Conservation (phyloP, 1,140 invertebrate species). For the Drosophila funebris region DNA sequence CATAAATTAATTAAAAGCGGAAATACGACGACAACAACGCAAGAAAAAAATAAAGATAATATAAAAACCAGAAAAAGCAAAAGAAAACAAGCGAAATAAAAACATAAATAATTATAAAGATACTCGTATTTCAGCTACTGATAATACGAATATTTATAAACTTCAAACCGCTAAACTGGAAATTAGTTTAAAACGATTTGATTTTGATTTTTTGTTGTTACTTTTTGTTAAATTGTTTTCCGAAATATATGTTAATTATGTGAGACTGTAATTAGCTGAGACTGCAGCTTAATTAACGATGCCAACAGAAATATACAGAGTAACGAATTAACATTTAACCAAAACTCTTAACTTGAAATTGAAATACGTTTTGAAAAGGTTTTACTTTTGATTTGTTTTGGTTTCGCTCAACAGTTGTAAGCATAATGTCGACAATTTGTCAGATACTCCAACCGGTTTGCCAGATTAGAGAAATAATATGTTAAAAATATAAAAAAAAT, state of each 20-base stretch:
- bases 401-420: conserved; percentile 22
- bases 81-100: neutral
- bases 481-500: neutral
- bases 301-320: conserved; percentile 19
- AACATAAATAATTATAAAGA: conserved; percentile 43
- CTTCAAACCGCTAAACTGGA: conserved; percentile 57
- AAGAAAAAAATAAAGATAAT: neutral
- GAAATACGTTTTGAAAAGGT: neutral
- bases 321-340: conserved; percentile 52
- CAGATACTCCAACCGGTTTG: conserved; percentile 53
- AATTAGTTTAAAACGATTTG: conserved; percentile 61
- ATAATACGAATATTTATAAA: conserved; percentile 40
- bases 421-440: conserved; percentile 74
- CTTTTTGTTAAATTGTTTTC: conserved; percentile 29
- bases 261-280: conserved; percentile 35
- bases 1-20: conserved; percentile 75
- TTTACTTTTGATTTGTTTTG: conserved; percentile 19
- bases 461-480: conserved; percentile 21
- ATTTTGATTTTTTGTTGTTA: conserved; percentile 26
- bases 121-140: neutral
- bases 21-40: conserved; percentile 16
- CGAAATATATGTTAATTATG: conserved; percentile 59
- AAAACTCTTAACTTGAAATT: conserved; percentile 20
- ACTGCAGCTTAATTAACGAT: conserved; percentile 60
- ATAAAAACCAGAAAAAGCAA: conserved; percentile 33